Conservation (phyloP, 2,888 invertebrate genomes). For the Drosophila mettleri region DNA sequence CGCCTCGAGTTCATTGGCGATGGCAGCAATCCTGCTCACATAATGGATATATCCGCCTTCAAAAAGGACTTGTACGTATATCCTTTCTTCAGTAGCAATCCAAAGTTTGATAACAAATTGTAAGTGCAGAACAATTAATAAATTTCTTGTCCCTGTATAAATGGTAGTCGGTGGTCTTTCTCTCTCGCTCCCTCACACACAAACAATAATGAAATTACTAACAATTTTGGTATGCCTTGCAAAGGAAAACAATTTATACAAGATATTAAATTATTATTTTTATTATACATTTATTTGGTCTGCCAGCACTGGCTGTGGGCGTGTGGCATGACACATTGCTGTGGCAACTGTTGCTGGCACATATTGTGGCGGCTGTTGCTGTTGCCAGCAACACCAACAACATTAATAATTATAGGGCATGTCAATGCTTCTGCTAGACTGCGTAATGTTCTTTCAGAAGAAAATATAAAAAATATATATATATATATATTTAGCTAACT, state of each 20-base stretch:
- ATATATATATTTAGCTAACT: not conserved
- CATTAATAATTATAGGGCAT: constrained; percentile 23
- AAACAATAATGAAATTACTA: no score
- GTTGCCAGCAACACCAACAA: constrained; percentile 11
- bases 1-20: constrained; percentile 43
- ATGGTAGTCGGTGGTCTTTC: no score
- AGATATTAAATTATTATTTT: not conserved
- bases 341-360: constrained; percentile 72
- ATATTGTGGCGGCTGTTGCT: constrained; percentile 57
- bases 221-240: no score
- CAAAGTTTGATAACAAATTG: constrained; percentile 25
- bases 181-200: no score
- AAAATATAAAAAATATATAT: not conserved
- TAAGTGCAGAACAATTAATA: not conserved
- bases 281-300: constrained; percentile 57
- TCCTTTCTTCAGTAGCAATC: constrained; percentile 49
- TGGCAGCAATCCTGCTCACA: constrained; percentile 32
- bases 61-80: constrained; percentile 44
- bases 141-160: not conserved
- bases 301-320: constrained; percentile 8
- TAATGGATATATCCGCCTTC: constrained; percentile 49
- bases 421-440: not conserved
- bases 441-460: not conserved
- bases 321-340: constrained; percentile 30
- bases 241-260: not conserved